Evolutionary conservation across 2,888 invertebrate species (phyloP).

Genomic region (Temnothorax rugatulus): DNA sequence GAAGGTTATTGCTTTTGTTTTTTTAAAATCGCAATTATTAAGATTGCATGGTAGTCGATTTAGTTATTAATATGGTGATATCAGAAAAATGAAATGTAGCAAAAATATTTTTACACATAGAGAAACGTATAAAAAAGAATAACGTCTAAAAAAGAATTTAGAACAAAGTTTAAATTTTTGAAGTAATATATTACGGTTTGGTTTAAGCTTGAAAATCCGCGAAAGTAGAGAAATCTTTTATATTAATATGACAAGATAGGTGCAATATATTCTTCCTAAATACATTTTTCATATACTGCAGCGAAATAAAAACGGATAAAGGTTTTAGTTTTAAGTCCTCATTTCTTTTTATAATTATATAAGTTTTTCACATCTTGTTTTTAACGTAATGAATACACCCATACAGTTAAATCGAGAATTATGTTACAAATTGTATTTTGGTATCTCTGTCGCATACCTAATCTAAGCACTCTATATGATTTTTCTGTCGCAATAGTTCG

Average conservation of each 20-base stretch:
- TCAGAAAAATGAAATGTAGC: not conserved
- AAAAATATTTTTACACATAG: not conserved
- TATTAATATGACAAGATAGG: not conserved
- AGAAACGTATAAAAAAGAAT: not conserved
- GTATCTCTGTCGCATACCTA: not conserved
- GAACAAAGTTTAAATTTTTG: not conserved
- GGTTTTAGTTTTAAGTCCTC: not conserved
- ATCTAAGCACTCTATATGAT: not conserved
- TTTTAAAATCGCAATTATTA: not conserved
- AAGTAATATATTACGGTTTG: not conserved
- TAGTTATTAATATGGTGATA: not conserved
- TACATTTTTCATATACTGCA: not conserved
- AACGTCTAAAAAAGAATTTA: not conserved
- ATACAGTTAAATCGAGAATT: slow-evolving; percentile 11
- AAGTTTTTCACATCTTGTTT: not conserved
- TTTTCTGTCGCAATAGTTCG: not conserved
- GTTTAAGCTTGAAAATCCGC: not conserved
- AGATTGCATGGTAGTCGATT: not conserved
- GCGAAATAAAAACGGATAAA: not conserved
- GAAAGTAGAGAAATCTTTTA: not conserved
- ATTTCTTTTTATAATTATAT: not conserved
- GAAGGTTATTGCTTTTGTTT: not conserved
- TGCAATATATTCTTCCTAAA: not conserved
- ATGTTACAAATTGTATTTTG: slow-evolving; percentile 19
- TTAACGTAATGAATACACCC: not conserved